These are phyloP conservation scores for Sorex araneus DNA, from an alignment of 2,113 vertebrate species.

Conservation along the genomic window DNA sequence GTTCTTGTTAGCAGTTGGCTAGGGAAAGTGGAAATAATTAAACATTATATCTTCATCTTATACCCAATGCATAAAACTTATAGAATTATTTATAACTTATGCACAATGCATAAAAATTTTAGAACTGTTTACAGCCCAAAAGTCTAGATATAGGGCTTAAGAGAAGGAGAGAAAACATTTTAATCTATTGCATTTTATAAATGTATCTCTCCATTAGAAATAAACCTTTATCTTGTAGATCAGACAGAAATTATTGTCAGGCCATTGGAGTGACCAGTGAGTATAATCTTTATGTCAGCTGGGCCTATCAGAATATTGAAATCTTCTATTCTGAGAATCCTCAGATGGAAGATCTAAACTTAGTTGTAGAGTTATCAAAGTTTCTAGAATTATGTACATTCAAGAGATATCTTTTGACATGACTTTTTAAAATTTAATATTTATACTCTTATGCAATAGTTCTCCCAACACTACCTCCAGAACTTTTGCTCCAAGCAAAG, in stretches of 20 bases:
- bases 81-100: no score
- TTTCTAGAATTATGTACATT: neutral
- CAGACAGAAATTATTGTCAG: neutral
- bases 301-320: neutral
- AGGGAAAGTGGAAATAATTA: neutral
- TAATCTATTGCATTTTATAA: conserved; percentile 24
- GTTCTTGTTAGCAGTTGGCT: neutral
- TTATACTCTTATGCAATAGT: neutral
- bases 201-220: conserved; percentile 8
- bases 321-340: neutral
- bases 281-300: neutral
- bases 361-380: neutral
- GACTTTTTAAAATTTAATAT: neutral
- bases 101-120: neutral
- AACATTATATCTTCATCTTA: conserved; percentile 13
- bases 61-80: neutral
- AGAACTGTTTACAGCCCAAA: conserved; percentile 51
- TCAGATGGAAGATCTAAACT: neutral
- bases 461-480: neutral
- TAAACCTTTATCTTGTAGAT: neutral
- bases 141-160: conserved; percentile 23
- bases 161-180: conserved; percentile 28
- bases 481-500: conserved; percentile 10
- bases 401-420: neutral
- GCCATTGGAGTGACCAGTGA: neutral